These are phyloP conservation scores for Nettapus auritus DNA, from an alignment of 2,113 vertebrate species.

Conservation along the genomic window DNA sequence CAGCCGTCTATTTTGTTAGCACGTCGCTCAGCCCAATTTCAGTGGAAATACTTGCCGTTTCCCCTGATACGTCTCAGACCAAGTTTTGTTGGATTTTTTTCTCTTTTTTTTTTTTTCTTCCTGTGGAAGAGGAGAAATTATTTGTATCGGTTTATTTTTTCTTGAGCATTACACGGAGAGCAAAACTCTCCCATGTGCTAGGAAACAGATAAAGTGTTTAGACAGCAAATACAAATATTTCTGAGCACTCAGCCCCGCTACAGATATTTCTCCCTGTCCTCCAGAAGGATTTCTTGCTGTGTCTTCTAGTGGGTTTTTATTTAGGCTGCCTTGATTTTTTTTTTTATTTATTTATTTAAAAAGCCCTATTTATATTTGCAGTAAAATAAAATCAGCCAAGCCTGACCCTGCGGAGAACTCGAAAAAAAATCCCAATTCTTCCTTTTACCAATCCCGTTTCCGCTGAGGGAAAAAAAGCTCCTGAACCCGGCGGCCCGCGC, in stretches of 20 bases:
- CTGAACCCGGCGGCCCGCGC: background rate
- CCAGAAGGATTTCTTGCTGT: background rate
- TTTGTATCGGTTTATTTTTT: conserved; percentile 2
- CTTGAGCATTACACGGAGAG: background rate
- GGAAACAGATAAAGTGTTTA: conserved; percentile 51
- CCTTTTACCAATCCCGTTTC: conserved; percentile 31
- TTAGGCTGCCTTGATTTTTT: background rate
- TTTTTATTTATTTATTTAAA: background rate
- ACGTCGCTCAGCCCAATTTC: background rate
- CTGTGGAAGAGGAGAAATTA: conserved; percentile 8
- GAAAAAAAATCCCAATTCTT: conserved; percentile 41
- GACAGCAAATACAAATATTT: conserved; percentile 64
- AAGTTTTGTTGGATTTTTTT: background rate
- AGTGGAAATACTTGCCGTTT: background rate
- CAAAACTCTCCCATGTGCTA: conserved; percentile 46
- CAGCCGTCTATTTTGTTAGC: accelerated
- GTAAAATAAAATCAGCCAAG: conserved; percentile 24
- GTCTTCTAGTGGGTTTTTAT: conserved; percentile 28
- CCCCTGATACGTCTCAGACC: background rate
- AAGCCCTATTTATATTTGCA: conserved; percentile 27
- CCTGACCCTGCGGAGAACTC: conserved; percentile 38
- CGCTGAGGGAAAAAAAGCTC: background rate
- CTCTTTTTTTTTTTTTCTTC: background rate
- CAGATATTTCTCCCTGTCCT: conserved; percentile 16
- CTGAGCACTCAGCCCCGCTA: background rate